A percentile compares a stretch with the other conserved stretches of the same genome.
These are phyloP conservation scores for Chondrosia reniformis DNA, from an alignment of 37 sponge, comb jelly and placozoan genomes.

Conservation along the genomic window DNA sequence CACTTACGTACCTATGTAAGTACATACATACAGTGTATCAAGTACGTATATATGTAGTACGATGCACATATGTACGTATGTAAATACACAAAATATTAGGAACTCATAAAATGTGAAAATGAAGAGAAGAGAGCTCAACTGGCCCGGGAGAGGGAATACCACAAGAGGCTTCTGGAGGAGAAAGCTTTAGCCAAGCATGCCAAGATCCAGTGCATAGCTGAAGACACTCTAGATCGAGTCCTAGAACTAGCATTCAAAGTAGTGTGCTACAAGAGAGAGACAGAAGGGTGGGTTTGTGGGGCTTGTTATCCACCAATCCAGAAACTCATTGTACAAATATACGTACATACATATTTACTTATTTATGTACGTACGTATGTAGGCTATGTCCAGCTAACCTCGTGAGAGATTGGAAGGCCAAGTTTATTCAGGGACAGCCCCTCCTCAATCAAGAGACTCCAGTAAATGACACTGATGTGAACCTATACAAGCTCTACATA, in stretches of 20 bases:
- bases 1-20: constrained; percentile 1
- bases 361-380: not conserved
- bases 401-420: constrained; percentile 77
- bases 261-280: constrained; percentile 72
- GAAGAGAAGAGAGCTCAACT: constrained; percentile 46
- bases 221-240: constrained; percentile 58
- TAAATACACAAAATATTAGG: constrained; percentile 4
- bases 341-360: not conserved
- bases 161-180: constrained; percentile 29
- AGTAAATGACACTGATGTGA: no score
- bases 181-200: constrained; percentile 52
- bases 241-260: constrained; percentile 70
- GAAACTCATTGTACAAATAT: not conserved
- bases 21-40: not conserved
- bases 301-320: not conserved
- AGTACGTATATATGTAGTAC: not conserved
- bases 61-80: not conserved
- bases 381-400: constrained; percentile 73
- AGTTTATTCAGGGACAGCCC: constrained; percentile 67
- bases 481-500: no score
- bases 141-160: constrained; percentile 34
- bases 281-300: constrained; percentile 9
- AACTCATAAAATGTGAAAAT: constrained; percentile 34
- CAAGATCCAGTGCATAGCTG: constrained; percentile 45
- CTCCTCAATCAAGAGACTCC: constrained; percentile 45